Base-by-base conservation (phyloP, 2,113 vertebrate species). In the Phycodurus eques region DNA sequence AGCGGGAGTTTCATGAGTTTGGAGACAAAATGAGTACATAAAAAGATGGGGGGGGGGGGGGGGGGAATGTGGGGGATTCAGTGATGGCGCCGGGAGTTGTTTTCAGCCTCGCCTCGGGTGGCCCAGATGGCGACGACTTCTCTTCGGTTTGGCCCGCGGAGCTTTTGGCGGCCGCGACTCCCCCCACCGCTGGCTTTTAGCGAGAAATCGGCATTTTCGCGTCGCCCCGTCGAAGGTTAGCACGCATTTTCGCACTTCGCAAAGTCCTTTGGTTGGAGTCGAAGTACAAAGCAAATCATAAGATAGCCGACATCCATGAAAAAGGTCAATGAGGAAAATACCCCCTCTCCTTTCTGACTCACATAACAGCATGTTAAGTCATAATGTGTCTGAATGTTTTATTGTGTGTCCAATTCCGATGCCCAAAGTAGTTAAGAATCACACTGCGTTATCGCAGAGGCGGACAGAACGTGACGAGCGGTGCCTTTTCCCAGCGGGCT, bases 121-220 rank as follows among this genome's bases (percentile, higher is more conserved):
- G 79, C 82, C 85, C 89, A 89, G 86, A 89, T 91, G 90, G 87
- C 82, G 54, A 68, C 77, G 73, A 80, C 84, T 85, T 79, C 68
- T 88, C 86, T 87, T 64, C 67, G 35, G 72, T 85, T 82, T 83
- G 49, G 83, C 87, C 87, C 83, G 84, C 62, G 67, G 90, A 83
- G 83, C 79, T 78, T 82, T 88, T 91, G 88, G 90, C 88, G 88
- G 87, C 78, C 77, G 83, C 72, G 74, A 90, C 85, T 88, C 85
- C 86, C 83, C 54, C 72, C 74, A 77, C 80, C 83, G 73, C 78
- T 82, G 78, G 78, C 86, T 71, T 76, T 78, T 62, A 17, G 39
- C 57, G 12, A 62, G 64, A 61, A 57, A 70, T 57, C 43, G 44
- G 8, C 75, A 82, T 82, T 78, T 83, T 19, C 4, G 75, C 77